Percentiles rank a stretch among this genome's conserved stretches.
Evolutionary conservation across 2,797 vertebrate genomes (phyloP).

Genomic region (Lepus townsendii): DNA sequence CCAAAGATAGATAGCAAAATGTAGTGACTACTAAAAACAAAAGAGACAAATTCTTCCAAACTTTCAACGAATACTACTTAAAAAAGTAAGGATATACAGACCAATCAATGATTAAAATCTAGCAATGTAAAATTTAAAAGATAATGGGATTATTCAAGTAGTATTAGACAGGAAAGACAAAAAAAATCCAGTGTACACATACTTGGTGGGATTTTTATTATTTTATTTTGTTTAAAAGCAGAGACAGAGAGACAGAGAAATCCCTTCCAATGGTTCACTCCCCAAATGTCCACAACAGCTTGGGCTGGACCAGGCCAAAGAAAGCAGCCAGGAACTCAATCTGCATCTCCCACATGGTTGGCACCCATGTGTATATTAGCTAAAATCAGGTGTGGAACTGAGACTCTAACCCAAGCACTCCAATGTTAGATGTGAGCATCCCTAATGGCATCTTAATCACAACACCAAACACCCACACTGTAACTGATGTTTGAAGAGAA

Average conservation of each 20-base stretch:
- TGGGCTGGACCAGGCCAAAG: too few relatives aligned
- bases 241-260: too few relatives aligned
- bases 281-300: too few relatives aligned
- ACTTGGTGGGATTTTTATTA: background rate
- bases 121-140: background rate
- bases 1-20: constrained; percentile 45
- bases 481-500: constrained; percentile 42
- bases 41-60: constrained; percentile 15
- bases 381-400: too few relatives aligned
- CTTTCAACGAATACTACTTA: background rate
- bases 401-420: too few relatives aligned
- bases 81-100: background rate
- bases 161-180: constrained; percentile 7
- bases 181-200: constrained; percentile 6
- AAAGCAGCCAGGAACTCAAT: too few relatives aligned
- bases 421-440: too few relatives aligned
- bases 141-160: constrained; percentile 16
- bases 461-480: background rate
- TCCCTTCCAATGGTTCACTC: too few relatives aligned
- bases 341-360: too few relatives aligned
- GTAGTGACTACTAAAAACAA: background rate
- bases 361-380: too few relatives aligned
- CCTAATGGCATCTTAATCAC: too few relatives aligned
- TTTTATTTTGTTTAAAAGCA: too few relatives aligned
- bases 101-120: background rate